Conservation (phyloP, 37 sponge, comb jelly and placozoan species). For the Axinella damicornis region DNA sequence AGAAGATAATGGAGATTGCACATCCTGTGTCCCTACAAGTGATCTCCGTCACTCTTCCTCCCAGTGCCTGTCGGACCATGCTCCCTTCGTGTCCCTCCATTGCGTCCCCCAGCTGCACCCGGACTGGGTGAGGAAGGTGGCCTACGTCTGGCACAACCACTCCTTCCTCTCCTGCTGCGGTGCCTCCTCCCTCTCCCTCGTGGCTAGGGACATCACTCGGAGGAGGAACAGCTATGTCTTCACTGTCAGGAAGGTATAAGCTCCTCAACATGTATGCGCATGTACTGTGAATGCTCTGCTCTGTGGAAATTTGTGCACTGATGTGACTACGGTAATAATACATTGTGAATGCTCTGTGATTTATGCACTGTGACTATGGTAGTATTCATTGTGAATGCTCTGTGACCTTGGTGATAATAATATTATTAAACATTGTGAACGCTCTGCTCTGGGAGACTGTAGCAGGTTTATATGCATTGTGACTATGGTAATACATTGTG, state of each 20-base stretch:
- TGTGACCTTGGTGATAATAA: too few species aligned
- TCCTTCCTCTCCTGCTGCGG: conserved; percentile 85
- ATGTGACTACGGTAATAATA: too few species aligned
- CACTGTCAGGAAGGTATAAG: conserved; percentile 90
- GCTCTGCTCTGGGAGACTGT: too few species aligned
- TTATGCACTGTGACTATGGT: too few species aligned
- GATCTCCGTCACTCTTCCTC: too few species aligned
- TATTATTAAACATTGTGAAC: too few species aligned
- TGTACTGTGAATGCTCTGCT: conserved; percentile 88
- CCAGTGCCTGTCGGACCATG: conserved; percentile 58
- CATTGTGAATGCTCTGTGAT: too few species aligned
- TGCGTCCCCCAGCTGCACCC: conserved; percentile 63
- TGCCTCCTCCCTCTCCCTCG: conserved; percentile 69
- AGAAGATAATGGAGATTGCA: neutral
- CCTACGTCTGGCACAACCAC: conserved; percentile 86
- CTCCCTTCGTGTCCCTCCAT: conserved; percentile 33
- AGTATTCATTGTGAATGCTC: too few species aligned
- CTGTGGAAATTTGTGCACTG: too few species aligned
- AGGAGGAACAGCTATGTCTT: conserved; percentile 88
- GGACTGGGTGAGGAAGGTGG: conserved; percentile 87
- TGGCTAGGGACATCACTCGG: conserved; percentile 74
- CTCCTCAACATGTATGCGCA: too few species aligned
- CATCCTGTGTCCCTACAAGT: neutral
- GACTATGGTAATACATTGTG: too few species aligned
- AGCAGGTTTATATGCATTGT: too few species aligned